Conservation (phyloP, 2,113 vertebrate genomes). For the Microcebus jonahi region DNA sequence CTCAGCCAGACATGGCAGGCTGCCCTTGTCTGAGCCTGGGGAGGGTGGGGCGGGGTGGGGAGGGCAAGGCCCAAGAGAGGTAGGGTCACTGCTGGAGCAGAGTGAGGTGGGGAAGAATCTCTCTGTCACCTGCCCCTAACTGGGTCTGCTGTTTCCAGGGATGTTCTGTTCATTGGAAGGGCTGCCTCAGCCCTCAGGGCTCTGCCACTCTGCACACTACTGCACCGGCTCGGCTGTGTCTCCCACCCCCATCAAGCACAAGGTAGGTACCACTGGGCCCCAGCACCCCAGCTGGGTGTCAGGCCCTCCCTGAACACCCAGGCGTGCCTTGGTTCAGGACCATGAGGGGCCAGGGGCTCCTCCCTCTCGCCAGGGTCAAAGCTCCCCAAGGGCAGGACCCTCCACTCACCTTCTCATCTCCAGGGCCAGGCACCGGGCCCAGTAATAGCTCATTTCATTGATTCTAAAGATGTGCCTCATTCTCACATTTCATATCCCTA, state of each 20-base stretch:
- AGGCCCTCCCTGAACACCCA: no score
- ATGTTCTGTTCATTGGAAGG: conserved; percentile 91
- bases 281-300: accelerated
- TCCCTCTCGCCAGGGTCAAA: not conserved
- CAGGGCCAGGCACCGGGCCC: not conserved
- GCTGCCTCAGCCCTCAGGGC: conserved; percentile 88
- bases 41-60: no score
- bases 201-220: conserved; percentile 89
- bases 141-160: conserved; percentile 81
- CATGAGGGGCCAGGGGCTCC: not conserved
- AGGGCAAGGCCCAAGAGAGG: not conserved
- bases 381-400: not conserved
- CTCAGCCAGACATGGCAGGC: no score
- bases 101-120: no score
- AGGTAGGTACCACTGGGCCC: conserved; percentile 67
- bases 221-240: conserved; percentile 89
- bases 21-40: no score
- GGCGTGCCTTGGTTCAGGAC: accelerated
- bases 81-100: not conserved
- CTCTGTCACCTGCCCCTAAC: not conserved
- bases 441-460: not conserved
- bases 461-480: not conserved
- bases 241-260: conserved; percentile 87
- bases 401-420: not conserved
- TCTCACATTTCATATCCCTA: not conserved